Evolutionary conservation across 2,797 vertebrate species (phyloP).

Genomic region (Brotogeris chrysoptera): DNA sequence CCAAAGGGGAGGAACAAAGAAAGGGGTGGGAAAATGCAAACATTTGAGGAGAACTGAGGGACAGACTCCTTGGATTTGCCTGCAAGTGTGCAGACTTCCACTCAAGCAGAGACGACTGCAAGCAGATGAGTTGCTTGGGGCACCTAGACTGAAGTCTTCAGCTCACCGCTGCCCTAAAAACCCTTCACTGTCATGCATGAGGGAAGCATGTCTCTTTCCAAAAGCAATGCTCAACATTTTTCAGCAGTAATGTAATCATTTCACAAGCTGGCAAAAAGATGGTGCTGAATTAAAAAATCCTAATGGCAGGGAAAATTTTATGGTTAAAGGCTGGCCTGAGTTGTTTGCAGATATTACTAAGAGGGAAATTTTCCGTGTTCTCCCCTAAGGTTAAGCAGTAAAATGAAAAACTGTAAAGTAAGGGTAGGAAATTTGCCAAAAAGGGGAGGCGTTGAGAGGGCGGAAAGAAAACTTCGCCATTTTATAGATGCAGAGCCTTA

Average conservation of each 20-base stretch:
- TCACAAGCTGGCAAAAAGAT: constrained; percentile 46
- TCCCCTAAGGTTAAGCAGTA: constrained; percentile 35
- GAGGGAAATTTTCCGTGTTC: not conserved
- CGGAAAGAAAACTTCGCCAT: not conserved
- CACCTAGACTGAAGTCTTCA: not conserved
- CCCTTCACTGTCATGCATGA: not conserved
- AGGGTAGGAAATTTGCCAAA: constrained; percentile 23
- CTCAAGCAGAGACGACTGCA: not conserved
- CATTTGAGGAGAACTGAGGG: not conserved
- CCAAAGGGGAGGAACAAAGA: not conserved
- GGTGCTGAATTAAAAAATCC: constrained; percentile 45
- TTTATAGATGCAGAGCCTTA: constrained; percentile 37
- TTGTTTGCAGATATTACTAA: constrained; percentile 35
- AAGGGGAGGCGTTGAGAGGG: constrained; percentile 18
- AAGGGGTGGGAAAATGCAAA: not conserved
- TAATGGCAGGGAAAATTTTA: constrained; percentile 38
- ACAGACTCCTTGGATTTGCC: not conserved
- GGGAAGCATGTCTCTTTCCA: not conserved
- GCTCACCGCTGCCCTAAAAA: not conserved
- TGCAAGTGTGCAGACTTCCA: not conserved
- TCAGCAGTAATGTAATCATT: constrained; percentile 26
- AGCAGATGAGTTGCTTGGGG: not conserved
- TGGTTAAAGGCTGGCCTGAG: not conserved
- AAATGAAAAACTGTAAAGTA: constrained; percentile 48
- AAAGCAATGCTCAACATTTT: constrained; percentile 32